Base-by-base conservation (phyloP, 1,140 invertebrate genomes). In the Cydia fagiglandana region DNA sequence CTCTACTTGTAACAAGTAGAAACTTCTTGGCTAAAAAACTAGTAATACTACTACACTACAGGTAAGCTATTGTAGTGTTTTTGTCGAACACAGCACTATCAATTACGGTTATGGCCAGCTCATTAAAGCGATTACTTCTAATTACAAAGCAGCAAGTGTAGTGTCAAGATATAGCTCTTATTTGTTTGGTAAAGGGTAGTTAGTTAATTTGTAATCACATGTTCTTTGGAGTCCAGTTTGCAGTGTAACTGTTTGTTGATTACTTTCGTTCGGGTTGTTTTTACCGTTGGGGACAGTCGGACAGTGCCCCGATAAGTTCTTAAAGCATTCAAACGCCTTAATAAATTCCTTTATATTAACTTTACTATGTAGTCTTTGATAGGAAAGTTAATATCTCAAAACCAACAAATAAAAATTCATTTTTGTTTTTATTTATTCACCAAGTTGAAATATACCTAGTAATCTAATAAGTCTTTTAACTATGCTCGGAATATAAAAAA, bases 81-180 rank as follows among this genome's bases (percentile, higher is more conserved):
- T 61, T 61, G 56, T 61, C 4, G 17, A 10, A n/a, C 20, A 24
- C 56, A n/a, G 56, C 56, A 61, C 56, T 68, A 68, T 68, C 64
- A 68, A 68, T 68, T 68, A 68, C 64, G 64, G 24, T 68, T 68
- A 68, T 68, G 64, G 64, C 64, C 13, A 4, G 64, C 64, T 38
- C 64, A 68, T 68, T 68, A 68, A 68, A 30, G 30, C 64, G 30
- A 68, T 68, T 68, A 38, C 64, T 68, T 68, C 28, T 68, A 68
- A 68, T 68, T 68, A 68, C 64, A 68, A 34, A 38, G 64, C 64
- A 38, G 17, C 56, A 12, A 1, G 9, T 12, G 2, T 7, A 24
- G 56, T 61, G 56, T 61, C 56, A 61, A 61, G 56, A 61, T 61
- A 61, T 61, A 61, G 56, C 56, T 61, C 56, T 61, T 61, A 61